Evolutionary conservation across 2,797 vertebrate species (phyloP).

Genomic region (Melanotaenia boesemani): DNA sequence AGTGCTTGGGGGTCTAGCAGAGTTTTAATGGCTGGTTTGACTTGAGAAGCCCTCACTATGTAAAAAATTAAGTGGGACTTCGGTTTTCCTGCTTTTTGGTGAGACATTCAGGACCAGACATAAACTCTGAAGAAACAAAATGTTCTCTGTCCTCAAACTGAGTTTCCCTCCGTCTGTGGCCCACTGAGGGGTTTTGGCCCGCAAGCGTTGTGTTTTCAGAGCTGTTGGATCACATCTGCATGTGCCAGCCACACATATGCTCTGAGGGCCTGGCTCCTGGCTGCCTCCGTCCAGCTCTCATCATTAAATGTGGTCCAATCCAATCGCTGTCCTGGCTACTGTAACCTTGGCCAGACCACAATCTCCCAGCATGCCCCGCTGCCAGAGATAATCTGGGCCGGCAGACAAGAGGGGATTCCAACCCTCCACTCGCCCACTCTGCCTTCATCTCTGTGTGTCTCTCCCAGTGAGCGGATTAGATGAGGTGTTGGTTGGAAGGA

Average conservation of each 20-base stretch:
- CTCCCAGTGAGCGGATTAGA: constrained; percentile 71
- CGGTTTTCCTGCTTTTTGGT: not conserved
- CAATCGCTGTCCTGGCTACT: constrained; percentile 52
- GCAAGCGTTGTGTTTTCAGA: not conserved
- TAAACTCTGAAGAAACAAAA: constrained; percentile 8
- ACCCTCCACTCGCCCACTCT: constrained; percentile 52
- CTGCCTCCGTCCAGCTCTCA: constrained; percentile 39
- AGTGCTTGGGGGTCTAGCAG: too few species aligned
- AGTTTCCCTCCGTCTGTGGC: too few species aligned
- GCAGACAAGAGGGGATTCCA: constrained; percentile 82
- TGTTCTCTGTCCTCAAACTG: not conserved
- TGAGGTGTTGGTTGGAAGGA: constrained; percentile 81
- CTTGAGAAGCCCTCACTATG: not conserved
- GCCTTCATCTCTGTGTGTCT: constrained; percentile 38
- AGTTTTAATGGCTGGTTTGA: too few species aligned
- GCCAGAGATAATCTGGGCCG: constrained; percentile 81
- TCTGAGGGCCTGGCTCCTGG: constrained; percentile 30
- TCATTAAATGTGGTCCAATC: constrained; percentile 55
- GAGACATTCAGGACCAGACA: not conserved
- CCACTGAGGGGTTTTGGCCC: too few species aligned
- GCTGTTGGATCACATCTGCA: not conserved
- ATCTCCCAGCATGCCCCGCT: constrained; percentile 62
- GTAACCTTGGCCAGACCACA: constrained; percentile 58
- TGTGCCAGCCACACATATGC: constrained; percentile 11
- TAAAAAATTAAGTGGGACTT: not conserved